Evolutionary conservation across 2,888 invertebrate genomes (phyloP).

Genomic region (Deilephila porcellus): DNA sequence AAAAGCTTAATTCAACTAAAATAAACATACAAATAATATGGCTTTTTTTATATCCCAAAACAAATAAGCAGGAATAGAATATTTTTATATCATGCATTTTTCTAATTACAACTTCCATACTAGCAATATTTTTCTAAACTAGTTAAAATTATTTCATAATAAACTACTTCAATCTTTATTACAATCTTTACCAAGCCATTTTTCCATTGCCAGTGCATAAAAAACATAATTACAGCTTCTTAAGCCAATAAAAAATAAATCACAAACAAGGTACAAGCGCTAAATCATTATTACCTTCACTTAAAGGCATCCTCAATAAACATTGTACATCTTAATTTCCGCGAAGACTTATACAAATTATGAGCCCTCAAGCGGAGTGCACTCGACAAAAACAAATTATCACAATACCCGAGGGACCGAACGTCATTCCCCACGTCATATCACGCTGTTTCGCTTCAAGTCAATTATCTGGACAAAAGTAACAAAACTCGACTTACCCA

Average conservation of each 20-base stretch:
- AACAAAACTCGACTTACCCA: constrained; percentile 54
- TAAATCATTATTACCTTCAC: constrained; percentile 1
- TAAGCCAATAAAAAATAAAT: not conserved
- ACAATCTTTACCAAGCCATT: too few relatives aligned
- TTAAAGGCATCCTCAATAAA: constrained; percentile 3
- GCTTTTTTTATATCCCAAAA: too few relatives aligned
- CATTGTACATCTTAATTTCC: constrained; percentile 21
- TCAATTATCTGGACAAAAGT: constrained; percentile 67
- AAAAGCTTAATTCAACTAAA: too few relatives aligned
- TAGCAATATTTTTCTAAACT: too few relatives aligned
- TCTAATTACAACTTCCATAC: too few relatives aligned
- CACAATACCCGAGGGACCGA: constrained; percentile 36
- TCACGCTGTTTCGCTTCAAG: constrained; percentile 65
- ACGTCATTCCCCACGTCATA: constrained; percentile 38
- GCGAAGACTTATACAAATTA: constrained; percentile 46
- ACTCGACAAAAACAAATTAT: constrained; percentile 38
- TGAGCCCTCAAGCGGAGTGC: constrained; percentile 18
- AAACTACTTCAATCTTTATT: too few relatives aligned
- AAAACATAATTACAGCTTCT: not conserved
- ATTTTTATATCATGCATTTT: too few relatives aligned
- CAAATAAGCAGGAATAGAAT: too few relatives aligned
- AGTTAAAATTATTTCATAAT: too few relatives aligned
- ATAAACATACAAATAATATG: too few relatives aligned
- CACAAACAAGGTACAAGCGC: not conserved
- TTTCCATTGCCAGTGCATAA: not conserved